Evolutionary conservation across 2,888 invertebrate species (phyloP).

Genomic region (Troilus luridus): DNA sequence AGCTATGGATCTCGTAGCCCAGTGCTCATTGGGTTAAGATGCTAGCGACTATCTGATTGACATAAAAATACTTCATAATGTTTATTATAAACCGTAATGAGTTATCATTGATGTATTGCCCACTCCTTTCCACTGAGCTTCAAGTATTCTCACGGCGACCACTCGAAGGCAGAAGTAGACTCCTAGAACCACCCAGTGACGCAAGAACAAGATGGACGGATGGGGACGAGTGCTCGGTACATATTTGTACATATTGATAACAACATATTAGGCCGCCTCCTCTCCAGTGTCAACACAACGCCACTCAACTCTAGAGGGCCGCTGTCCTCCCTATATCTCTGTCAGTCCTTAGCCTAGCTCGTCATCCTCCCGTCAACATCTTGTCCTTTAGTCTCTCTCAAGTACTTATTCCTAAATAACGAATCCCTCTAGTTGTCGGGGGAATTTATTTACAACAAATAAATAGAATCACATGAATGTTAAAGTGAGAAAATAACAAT

Average conservation of each 20-base stretch:
- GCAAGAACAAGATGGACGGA: neutral
- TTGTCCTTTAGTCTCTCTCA: neutral
- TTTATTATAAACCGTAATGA: no score
- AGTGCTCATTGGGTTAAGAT: no score
- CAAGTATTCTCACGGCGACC: no score
- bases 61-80: no score
- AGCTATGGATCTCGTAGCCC: no score
- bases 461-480: no score
- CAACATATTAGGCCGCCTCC: neutral
- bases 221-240: conserved; percentile 13
- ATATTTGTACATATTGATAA: conserved; percentile 53
- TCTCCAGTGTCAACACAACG: conserved; percentile 24
- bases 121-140: no score
- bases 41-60: no score
- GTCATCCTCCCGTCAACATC: neutral
- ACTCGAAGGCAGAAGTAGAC: neutral
- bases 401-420: neutral
- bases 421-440: neutral
- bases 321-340: neutral
- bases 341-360: neutral
- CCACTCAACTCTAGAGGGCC: neutral
- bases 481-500: no score
- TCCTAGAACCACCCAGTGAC: neutral
- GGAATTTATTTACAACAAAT: neutral
- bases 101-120: no score